phyloP scores from a whole-genome alignment of 2,888 invertebrate genomes.

The Cerastis leucographa region DNA sequence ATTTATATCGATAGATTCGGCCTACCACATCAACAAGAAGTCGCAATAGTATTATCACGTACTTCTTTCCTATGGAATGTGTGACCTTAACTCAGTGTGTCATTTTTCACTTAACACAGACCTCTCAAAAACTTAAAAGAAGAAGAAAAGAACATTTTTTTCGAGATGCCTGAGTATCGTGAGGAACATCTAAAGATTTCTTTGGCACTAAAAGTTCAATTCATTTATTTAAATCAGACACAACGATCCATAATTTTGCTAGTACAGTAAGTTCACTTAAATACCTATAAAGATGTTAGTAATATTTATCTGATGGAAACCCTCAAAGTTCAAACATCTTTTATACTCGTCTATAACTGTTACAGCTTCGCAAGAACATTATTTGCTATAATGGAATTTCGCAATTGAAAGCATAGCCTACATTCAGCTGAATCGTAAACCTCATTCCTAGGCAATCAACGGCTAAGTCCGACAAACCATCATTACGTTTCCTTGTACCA shows the following conservation, averaged over 20 bases:
- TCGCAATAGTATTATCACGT: background rate
- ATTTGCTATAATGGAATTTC: slow-evolving; percentile 14
- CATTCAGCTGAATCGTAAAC: slow-evolving; percentile 23
- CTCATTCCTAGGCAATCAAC: slow-evolving; percentile 27
- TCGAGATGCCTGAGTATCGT: background rate
- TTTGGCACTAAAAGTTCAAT: background rate
- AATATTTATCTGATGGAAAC: slow-evolving; percentile 1
- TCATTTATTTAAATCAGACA: no score
- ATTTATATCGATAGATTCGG: background rate
- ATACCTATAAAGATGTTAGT: background rate
- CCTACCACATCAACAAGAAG: background rate
- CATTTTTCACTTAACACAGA: background rate
- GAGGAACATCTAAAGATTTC: background rate
- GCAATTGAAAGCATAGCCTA: slow-evolving; percentile 20
- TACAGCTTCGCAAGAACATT: background rate
- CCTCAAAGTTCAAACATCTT: background rate
- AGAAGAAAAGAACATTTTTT: background rate
- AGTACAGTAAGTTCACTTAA: no score
- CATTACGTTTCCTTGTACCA: slow-evolving; percentile 12
- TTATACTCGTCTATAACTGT: background rate
- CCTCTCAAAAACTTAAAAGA: background rate
- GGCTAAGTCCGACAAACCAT: background rate
- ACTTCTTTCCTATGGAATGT: background rate
- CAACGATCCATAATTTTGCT: no score
- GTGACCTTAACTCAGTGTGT: background rate